Evolutionary conservation across 2,797 vertebrate genomes (phyloP).

Genomic region (Argya squamiceps): DNA sequence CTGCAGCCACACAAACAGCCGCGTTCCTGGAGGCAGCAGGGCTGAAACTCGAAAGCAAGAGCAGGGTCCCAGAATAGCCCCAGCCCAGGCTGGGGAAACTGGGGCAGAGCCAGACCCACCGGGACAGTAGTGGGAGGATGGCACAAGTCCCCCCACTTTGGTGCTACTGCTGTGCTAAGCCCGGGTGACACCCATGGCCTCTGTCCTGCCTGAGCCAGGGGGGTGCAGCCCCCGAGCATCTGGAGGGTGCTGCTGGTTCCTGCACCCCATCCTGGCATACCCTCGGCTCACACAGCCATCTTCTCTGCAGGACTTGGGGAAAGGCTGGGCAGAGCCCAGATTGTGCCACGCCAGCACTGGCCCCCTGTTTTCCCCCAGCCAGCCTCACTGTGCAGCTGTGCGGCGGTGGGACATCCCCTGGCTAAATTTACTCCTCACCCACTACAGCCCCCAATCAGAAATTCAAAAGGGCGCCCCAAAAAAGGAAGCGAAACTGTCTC

Average conservation of each 20-base stretch:
- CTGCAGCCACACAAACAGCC: background rate
- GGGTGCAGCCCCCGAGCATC: background rate
- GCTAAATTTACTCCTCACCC: constrained; percentile 42
- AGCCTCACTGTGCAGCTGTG: background rate
- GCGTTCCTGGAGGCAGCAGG: background rate
- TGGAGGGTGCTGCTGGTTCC: background rate
- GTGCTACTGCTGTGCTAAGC: background rate
- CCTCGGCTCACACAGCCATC: accelerated
- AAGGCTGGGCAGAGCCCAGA: background rate
- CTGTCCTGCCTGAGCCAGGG: background rate
- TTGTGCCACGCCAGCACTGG: background rate
- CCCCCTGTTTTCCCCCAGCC: background rate
- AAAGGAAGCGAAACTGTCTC: constrained; percentile 19
- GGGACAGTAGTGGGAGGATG: accelerated
- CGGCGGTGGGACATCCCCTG: background rate
- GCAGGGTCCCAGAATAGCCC: background rate
- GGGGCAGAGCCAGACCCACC: background rate
- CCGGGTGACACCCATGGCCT: accelerated
- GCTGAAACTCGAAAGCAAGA: constrained; percentile 56
- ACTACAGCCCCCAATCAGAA: constrained; percentile 7
- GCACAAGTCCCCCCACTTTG: accelerated
- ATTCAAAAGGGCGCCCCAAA: background rate
- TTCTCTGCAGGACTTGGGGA: background rate
- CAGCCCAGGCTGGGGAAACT: background rate
- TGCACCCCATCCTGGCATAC: accelerated